These are phyloP conservation scores for Scaptomyza hsui DNA, from an alignment of 1,140 invertebrate genomes.

Conservation along the genomic window DNA sequence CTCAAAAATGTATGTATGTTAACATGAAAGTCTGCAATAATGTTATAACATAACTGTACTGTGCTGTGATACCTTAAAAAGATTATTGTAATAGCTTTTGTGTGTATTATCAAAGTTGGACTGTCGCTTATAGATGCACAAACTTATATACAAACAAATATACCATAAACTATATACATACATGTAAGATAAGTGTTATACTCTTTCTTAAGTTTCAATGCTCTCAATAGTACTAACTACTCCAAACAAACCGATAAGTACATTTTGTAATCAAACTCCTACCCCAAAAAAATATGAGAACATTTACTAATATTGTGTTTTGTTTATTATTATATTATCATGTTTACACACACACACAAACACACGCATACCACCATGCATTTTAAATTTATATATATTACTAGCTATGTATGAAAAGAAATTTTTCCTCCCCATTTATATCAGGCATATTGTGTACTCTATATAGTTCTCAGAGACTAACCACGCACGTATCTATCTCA, in stretches of 20 bases:
- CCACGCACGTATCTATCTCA: conserved; percentile 71
- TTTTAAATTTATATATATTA: conserved; percentile 24
- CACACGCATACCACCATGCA: conserved; percentile 18
- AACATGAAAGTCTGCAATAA: background rate
- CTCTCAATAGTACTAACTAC: conserved; percentile 68
- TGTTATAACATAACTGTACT: background rate
- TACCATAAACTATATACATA: too few relatives aligned
- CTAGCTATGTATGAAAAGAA: conserved; percentile 41
- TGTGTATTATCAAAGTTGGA: conserved; percentile 36
- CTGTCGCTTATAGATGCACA: conserved; percentile 19
- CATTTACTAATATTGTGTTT: conserved; percentile 48
- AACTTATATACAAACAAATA: conserved; percentile 3
- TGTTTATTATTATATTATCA: conserved; percentile 41
- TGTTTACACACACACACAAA: conserved; percentile 22
- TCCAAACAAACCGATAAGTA: conserved; percentile 22
- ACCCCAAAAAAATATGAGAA: conserved; percentile 11
- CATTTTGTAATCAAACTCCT: conserved; percentile 8
- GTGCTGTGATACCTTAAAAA: conserved; percentile 30
- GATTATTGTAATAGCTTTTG: conserved; percentile 20
- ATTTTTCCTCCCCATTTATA: conserved; percentile 15
- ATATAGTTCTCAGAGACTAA: conserved; percentile 65
- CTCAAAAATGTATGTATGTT: too few relatives aligned
- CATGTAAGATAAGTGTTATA: conserved; percentile 69
- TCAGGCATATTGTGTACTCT: conserved; percentile 58
- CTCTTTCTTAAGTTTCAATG: conserved; percentile 51